A percentile compares a stretch with the other conserved stretches of the same genome.
Conservation (phyloP, 1,140 invertebrate species). For the Sweltsa coloradensis region DNA sequence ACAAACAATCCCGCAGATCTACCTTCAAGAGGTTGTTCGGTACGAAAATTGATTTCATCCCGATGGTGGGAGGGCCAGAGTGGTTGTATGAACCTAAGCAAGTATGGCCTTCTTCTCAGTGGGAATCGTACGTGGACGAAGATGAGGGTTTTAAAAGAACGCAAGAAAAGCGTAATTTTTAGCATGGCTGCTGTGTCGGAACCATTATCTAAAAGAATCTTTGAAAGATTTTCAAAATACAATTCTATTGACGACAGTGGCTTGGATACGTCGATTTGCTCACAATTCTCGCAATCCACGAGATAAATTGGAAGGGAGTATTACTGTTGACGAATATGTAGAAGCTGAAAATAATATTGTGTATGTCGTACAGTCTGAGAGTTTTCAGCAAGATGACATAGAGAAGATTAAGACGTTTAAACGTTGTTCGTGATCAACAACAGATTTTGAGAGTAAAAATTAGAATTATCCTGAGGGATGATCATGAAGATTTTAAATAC, state of each 20-base stretch:
- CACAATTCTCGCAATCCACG: slow-evolving; percentile 13
- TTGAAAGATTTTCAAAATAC: slow-evolving; percentile 18
- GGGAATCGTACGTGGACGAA: slow-evolving; percentile 15
- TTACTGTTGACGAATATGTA: slow-evolving; percentile 6
- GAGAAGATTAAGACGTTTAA: neutral
- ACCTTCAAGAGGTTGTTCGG: slow-evolving; percentile 26
- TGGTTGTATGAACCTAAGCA: slow-evolving; percentile 20
- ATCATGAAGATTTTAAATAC: slow-evolving; percentile 2
- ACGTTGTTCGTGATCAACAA: neutral
- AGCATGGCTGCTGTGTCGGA: neutral
- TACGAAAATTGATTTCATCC: slow-evolving; percentile 21
- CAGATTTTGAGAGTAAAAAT: slow-evolving; percentile 3
- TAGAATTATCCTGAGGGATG: neutral
- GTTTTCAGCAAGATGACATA: neutral
- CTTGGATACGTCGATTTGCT: slow-evolving; percentile 20
- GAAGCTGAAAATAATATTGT: slow-evolving; percentile 6
- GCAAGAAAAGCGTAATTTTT: neutral
- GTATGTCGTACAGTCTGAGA: slow-evolving; percentile 5
- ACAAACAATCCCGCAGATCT: slow-evolving; percentile 30
- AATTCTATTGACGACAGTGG: slow-evolving; percentile 18
- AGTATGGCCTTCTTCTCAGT: slow-evolving; percentile 20
- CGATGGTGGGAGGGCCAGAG: slow-evolving; percentile 28
- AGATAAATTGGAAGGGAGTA: neutral
- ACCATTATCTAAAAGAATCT: slow-evolving; percentile 10
- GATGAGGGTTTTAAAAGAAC: slow-evolving; percentile 1